phyloP scores from a whole-genome alignment of 1,140 invertebrate genomes.

The Drosophila tropicalis region DNA sequence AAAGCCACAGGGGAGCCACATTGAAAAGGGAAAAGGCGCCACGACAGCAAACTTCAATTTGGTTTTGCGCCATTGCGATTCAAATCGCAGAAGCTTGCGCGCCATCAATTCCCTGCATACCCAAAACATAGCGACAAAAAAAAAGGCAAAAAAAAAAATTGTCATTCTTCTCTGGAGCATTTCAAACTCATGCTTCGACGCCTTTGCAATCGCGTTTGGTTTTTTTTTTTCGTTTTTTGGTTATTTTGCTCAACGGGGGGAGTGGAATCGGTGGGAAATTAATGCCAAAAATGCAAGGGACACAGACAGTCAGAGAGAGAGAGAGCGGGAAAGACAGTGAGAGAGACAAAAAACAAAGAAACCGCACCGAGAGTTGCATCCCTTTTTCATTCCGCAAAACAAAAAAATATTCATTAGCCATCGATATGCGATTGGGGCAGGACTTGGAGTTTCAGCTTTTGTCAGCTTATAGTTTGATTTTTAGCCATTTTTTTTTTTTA shows the following conservation, averaged over 20 bases:
- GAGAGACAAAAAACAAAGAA: constrained; percentile 62
- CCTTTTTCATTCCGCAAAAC: constrained; percentile 37
- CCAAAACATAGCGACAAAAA: background rate
- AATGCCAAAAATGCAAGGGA: constrained; percentile 6
- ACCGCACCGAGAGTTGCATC: constrained; percentile 62
- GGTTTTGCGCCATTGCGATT: constrained; percentile 73
- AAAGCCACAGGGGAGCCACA: constrained; percentile 7
- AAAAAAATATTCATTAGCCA: constrained; percentile 78
- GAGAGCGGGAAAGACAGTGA: constrained; percentile 1
- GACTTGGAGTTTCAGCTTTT: constrained; percentile 52
- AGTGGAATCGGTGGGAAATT: constrained; percentile 21
- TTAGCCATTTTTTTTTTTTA: constrained; percentile 62
- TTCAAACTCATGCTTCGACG: constrained; percentile 72
- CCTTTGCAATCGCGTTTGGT: constrained; percentile 74
- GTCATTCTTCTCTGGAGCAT: constrained; percentile 55
- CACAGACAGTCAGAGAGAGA: background rate
- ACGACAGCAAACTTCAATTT: constrained; percentile 73
- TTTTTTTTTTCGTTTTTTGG: constrained; percentile 39
- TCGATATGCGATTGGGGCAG: constrained; percentile 44
- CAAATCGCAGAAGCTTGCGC: constrained; percentile 73
- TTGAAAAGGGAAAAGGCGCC: constrained; percentile 10
- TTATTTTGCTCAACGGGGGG: constrained; percentile 49
- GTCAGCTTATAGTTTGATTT: constrained; percentile 65
- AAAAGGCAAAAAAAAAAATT: constrained; percentile 46
- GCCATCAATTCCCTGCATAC: constrained; percentile 61